A percentile compares a stretch with the other conserved stretches of the same genome.
These are phyloP conservation scores for Tribolium castaneum DNA, from an alignment of 1,140 invertebrate species.

Conservation along the genomic window DNA sequence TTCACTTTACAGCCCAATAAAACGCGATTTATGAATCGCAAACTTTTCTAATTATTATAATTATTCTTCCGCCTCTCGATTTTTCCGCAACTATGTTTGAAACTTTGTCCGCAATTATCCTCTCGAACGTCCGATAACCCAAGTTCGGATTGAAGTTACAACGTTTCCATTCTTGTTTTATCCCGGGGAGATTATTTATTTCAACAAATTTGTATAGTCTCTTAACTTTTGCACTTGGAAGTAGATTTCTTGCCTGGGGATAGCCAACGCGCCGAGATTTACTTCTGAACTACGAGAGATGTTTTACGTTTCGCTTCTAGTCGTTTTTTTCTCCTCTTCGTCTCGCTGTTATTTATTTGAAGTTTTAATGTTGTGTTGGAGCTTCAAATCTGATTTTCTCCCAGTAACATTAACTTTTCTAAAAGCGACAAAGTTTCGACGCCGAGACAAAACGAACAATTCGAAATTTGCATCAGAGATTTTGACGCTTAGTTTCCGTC, in stretches of 20 bases:
- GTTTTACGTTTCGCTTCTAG: conserved; percentile 10
- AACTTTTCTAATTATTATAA: conserved; percentile 22
- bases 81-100: neutral
- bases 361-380: conserved; percentile 32
- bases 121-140: neutral
- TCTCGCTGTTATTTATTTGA: conserved; percentile 19
- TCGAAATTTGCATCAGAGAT: neutral
- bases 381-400: conserved; percentile 30
- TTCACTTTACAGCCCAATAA: conserved; percentile 9
- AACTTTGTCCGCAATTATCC: neutral
- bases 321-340: neutral
- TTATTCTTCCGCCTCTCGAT: neutral
- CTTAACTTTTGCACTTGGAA: conserved; percentile 47
- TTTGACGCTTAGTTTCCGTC: too few relatives aligned
- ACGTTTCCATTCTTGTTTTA: conserved; percentile 32
- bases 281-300: conserved; percentile 18
- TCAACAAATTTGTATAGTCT: conserved; percentile 46
- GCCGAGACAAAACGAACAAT: neutral
- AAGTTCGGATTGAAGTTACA: neutral
- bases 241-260: conserved; percentile 43
- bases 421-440: conserved; percentile 15
- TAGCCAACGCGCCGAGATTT: conserved; percentile 30
- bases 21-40: neutral
- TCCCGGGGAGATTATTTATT: conserved; percentile 46
- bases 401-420: conserved; percentile 16